Conservation (phyloP, 2,113 vertebrate species). For the Trematocara variabile region DNA sequence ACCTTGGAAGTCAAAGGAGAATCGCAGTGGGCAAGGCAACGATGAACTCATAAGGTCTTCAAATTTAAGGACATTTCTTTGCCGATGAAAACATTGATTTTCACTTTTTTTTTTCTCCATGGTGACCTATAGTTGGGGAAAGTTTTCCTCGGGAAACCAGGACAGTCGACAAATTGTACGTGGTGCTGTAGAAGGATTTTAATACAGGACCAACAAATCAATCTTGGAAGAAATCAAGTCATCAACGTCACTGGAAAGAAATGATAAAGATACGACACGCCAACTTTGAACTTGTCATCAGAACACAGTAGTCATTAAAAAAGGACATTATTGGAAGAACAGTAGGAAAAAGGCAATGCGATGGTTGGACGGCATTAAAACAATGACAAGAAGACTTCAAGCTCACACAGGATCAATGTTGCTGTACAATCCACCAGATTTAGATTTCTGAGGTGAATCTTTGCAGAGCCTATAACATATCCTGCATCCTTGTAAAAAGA, state of each 20-base stretch:
- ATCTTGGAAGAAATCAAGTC: neutral
- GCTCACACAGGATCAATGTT: fast-evolving
- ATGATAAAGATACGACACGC: neutral
- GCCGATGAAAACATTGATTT: fast-evolving
- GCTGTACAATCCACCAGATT: neutral
- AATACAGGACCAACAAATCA: neutral
- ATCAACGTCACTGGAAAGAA: neutral
- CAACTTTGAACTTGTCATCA: neutral
- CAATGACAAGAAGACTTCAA: neutral
- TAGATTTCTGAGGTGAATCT: neutral
- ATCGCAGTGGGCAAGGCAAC: neutral
- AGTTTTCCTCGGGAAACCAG: neutral
- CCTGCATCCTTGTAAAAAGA: fast-evolving
- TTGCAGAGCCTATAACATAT: neutral
- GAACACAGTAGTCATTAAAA: neutral
- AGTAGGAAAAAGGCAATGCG: neutral
- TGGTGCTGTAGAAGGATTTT: fast-evolving
- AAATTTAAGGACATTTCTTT: neutral
- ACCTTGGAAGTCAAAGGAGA: neutral
- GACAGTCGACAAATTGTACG: neutral
- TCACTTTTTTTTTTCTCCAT: neutral
- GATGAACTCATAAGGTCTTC: neutral
- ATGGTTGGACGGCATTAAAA: neutral
- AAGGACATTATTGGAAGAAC: neutral
- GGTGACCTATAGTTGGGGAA: fast-evolving